Base-by-base conservation (phyloP, 2,888 invertebrate genomes). In the Pocota personata region DNA sequence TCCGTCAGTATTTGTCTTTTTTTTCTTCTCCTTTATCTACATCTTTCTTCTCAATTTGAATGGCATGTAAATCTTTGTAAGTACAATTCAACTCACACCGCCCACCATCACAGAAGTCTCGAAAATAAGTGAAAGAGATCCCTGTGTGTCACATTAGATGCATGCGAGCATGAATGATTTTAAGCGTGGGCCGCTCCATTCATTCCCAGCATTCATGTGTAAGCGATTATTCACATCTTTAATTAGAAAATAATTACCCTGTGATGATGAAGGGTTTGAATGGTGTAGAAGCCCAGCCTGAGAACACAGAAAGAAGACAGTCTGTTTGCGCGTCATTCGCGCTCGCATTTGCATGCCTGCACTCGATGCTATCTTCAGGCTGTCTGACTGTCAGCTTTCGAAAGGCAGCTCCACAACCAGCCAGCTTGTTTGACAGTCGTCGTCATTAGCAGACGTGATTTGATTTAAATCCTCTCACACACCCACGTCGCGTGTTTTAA, bases 171-270 rank as follows among this genome's bases (percentile, higher is more conserved):
- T 24, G 24, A 24, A 24, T 24, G 24, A 4, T 24, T 4, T 24
- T 24, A 8, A 37, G 37, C 46, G 66, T 67, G 76, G 50, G 78
- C 50, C 32, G 66, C 52, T 24, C 21, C 30, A 30, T n/a, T 37
- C 50, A 58, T 58, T 35, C 50, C 12, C 21, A 40, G 69, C 78
- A 73, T 64, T 50, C 75, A 64, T 71, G 67, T 78, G 67, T 62
- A 46, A 78, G 67, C 55, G 83, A 79, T 78, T 73, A 73, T 89
- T 88, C 89, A 90, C 88, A 91, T 91, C 91, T 91, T 91, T 90
- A 91, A 91, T 90, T 90, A 91, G 90, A 90, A 91, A 91, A 91
- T 90, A 90, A 90, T 91, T 90, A 89, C 90, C 88, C 69, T 1
- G 87, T 64, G 83, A 88, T 80, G 87, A 86, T 72, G 82, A 37